These are phyloP conservation scores for Parnassius orleans DNA, from an alignment of 2,888 invertebrate species.

Conservation along the genomic window DNA sequence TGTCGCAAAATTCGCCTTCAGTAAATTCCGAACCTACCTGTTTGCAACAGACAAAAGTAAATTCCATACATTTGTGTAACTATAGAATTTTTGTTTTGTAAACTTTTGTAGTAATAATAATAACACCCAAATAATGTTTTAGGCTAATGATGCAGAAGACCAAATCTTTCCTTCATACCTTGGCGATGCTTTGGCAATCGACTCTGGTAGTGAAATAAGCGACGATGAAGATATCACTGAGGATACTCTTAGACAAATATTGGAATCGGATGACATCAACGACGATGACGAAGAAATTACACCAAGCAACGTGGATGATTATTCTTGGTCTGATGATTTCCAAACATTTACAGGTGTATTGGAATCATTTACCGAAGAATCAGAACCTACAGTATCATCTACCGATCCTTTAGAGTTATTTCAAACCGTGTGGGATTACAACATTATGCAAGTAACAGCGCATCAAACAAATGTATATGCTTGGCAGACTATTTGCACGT, in stretches of 20 bases:
- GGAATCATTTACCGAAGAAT: background rate
- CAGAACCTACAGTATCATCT: background rate
- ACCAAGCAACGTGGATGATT: background rate
- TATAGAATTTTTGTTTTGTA: constrained; percentile 1
- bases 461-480: background rate
- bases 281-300: background rate
- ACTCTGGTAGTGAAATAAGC: background rate
- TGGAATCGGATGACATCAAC: background rate
- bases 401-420: background rate
- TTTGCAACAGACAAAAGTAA: background rate
- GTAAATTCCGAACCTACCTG: background rate
- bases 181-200: background rate
- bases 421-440: background rate
- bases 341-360: background rate
- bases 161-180: background rate
- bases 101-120: background rate
- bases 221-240: constrained; percentile 1
- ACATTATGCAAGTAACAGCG: background rate
- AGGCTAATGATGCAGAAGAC: background rate
- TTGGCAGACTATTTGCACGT: no score
- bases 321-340: background rate
- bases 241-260: background rate
- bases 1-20: constrained; percentile 1
- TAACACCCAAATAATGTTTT: background rate
- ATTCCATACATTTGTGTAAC: background rate